Base-by-base conservation (phyloP, 2,113 vertebrate genomes). In the Pimephales promelas region DNA sequence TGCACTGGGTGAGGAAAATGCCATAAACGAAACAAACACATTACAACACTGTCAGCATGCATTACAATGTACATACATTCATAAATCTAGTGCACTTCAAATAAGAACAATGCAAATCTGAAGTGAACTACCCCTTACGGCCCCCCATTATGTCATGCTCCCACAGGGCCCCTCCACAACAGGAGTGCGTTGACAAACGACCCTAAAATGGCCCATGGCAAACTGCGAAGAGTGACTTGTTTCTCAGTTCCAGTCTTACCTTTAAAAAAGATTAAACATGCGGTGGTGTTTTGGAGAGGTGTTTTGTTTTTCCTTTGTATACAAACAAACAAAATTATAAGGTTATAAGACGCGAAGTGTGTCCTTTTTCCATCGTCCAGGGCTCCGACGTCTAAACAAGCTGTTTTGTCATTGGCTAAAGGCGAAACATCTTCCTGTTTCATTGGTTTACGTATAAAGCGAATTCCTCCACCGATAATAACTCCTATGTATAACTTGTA, bases 151-250 rank as follows among this genome's bases (percentile, higher is more conserved):
- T 79, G 78, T 70, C 85, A 57, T 22, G 76, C 47, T 83, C 36
- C 52, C 76, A 87, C 83, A 89, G 91, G 86, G 89, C 93, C 93
- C 93, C 92, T 86, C 91, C 36, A 73, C 2, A 84, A 87, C 86
- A 90, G 93, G 93, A 94, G 93, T 91, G 84, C 85, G 88, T 89
- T 90, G 94, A 95, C 94, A 92, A 92, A 93, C 94, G 94, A 95
- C 94, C 84, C 84, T 43, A 10, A 5, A 79, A 71, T 85, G 85
- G 64, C 68, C 78, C 61, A 31, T 24, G 22, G 20, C 73, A 86
- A 54, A 68, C n/a, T 64, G 36, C 73, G 1, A 16, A 20, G 1
- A 82, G 22, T 1, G 16, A 14, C 52, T 22, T 40, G 8, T 20
- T 11, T 22, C 3, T 22, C 3, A 20, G 52, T 22, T 61, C 57